Evolutionary conservation across 2,113 vertebrate genomes (phyloP).

Genomic region (Notarius quadriscutis): DNA sequence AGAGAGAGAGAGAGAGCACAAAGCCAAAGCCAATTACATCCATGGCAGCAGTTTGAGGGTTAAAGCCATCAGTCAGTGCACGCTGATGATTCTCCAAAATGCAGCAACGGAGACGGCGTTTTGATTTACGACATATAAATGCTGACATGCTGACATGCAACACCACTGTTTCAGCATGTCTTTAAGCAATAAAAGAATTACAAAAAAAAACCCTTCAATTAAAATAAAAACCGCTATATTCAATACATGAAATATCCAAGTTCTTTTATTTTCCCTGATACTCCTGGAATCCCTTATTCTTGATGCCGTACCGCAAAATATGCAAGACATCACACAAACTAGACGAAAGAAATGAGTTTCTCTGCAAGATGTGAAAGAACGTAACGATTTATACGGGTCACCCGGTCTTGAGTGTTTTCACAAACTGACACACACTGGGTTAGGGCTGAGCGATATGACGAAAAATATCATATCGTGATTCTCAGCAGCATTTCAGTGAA

Average conservation of each 20-base stretch:
- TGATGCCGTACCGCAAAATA: background rate
- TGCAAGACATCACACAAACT: background rate
- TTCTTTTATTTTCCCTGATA: background rate
- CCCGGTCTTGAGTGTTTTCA: background rate
- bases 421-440: background rate
- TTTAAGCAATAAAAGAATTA: background rate
- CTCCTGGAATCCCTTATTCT: background rate
- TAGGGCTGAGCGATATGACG: background rate
- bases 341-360: background rate
- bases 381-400: too few relatives aligned
- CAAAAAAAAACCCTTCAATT: background rate
- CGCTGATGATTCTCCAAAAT: slow-evolving; percentile 43
- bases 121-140: slow-evolving; percentile 8
- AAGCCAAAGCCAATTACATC: slow-evolving; percentile 52
- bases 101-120: slow-evolving; percentile 22
- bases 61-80: slow-evolving; percentile 45
- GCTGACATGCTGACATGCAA: slow-evolving; percentile 3
- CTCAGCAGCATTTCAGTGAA: background rate
- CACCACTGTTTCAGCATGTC: background rate
- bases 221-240: background rate
- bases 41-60: slow-evolving; percentile 43
- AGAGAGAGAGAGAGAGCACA: slow-evolving; percentile 34
- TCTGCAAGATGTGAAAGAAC: background rate
- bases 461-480: background rate
- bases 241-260: too few relatives aligned